Base-by-base conservation (phyloP, 2,797 vertebrate species). In the Lepidocolaptes lacrymiger region DNA sequence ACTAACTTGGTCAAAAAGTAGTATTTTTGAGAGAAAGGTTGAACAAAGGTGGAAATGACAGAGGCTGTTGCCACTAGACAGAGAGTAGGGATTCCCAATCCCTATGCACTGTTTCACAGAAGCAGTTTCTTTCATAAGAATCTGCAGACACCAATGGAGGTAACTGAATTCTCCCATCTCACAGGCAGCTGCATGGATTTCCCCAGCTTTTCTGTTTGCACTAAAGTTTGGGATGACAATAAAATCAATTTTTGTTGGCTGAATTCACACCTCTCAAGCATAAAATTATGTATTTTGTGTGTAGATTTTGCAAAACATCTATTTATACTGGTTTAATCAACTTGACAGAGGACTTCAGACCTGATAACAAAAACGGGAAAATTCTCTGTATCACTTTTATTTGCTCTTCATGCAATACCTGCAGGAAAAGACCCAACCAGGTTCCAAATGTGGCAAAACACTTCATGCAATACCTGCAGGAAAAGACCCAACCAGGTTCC, bases 131-230 rank as follows among this genome's bases (percentile, higher is more conserved):
- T 85, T 36, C 79, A 91, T 4, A 12, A 55, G 37, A 58, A 51
- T 79, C 44, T 93, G 77, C 73, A 94, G 74, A 66, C 52, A 52
- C 30, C 5, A 9, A 63, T 3, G 12, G 74, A 72, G 16, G n/a
- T 64, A 64, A 79, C 39, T 61, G 67, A 83, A 83, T 64, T 36
- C 67, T 91, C 55, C 75, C 88, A 91, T 93, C 67, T 95, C 86
- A 94, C 79, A 94, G 48, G 52, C 84, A 95, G 76, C 81, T 96
- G 89, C 88, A 72, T 56, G 76, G 73, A 84, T 89, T 91, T 80
- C 69, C 72, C 68, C 74, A 78, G 85, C 72, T 86, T 52, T 90
- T 89, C 77, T 59, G 54, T 87, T 94, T 83, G 78, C 64, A 41
- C 56, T 73, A 2, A 75, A 66, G 63, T 16, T 44, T 1, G 30